phyloP scores from a whole-genome alignment of 1,140 invertebrate species.

The Drosophila pruinosa region DNA sequence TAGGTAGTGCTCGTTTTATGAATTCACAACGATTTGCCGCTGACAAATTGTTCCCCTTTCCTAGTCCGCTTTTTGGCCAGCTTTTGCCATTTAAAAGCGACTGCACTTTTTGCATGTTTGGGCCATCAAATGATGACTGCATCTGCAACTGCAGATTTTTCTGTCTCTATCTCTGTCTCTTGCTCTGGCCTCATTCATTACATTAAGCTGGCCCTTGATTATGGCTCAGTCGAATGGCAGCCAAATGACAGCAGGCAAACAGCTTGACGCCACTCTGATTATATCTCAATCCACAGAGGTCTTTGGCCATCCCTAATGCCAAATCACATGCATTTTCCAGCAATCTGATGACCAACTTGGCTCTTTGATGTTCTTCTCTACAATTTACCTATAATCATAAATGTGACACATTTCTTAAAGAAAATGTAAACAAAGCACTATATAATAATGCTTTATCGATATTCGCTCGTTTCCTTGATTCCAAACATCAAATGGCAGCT shows the following conservation, averaged over 20 bases:
- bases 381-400: too few relatives aligned
- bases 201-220: conserved; percentile 6
- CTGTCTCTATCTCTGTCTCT: not conserved
- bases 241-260: not conserved
- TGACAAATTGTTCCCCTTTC: conserved; percentile 16
- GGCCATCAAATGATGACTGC: conserved; percentile 13
- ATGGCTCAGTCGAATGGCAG: not conserved
- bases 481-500: too few relatives aligned
- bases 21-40: conserved; percentile 27
- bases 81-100: not conserved
- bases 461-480: too few relatives aligned
- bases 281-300: not conserved
- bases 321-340: too few relatives aligned
- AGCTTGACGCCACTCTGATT: conserved; percentile 5
- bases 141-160: not conserved
- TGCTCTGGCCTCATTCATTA: not conserved
- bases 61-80: not conserved
- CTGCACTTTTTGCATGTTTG: conserved; percentile 5
- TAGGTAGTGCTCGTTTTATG: conserved; percentile 13
- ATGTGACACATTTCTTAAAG: too few relatives aligned
- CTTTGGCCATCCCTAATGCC: not conserved
- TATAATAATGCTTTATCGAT: too few relatives aligned
- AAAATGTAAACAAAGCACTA: too few relatives aligned
- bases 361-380: too few relatives aligned
- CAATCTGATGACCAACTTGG: not conserved